phyloP scores from a whole-genome alignment of 1,140 invertebrate species.

The Holcopasites calliopsidis region DNA sequence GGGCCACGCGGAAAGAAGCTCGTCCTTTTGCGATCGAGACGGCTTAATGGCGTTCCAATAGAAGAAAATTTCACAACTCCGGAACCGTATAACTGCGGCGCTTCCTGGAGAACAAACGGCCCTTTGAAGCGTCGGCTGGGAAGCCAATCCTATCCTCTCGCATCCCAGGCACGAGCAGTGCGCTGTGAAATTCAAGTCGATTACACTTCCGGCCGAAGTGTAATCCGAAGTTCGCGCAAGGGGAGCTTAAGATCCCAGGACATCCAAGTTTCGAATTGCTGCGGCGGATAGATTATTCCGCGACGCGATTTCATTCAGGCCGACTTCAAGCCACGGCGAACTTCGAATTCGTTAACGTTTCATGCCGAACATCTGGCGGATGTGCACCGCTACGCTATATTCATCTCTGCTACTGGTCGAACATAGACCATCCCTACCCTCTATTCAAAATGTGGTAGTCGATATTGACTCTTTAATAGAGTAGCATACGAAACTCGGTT shows the following conservation, averaged over 20 bases:
- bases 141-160: slow-evolving; percentile 41
- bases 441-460: neutral
- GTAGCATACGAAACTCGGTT: no score
- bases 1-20: neutral
- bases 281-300: slow-evolving; percentile 46
- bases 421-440: neutral
- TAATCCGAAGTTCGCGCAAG: slow-evolving; percentile 56
- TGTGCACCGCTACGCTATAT: slow-evolving; percentile 26
- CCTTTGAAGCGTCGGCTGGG: slow-evolving; percentile 37
- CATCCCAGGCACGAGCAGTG: slow-evolving; percentile 22
- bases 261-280: slow-evolving; percentile 56
- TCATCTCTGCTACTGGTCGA: slow-evolving; percentile 11
- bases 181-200: slow-evolving; percentile 56
- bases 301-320: slow-evolving; percentile 40
- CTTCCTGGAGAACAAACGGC: slow-evolving; percentile 56
- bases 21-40: neutral
- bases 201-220: slow-evolving; percentile 53
- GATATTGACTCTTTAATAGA: no score
- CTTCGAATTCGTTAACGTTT: slow-evolving; percentile 52
- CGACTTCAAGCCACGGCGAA: slow-evolving; percentile 47
- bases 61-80: neutral
- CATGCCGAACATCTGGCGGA: slow-evolving; percentile 28
- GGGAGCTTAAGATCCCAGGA: slow-evolving; percentile 53
- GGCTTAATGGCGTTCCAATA: neutral
- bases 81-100: slow-evolving; percentile 15